These are phyloP conservation scores for Leucophenga varia DNA, from an alignment of 1,140 invertebrate genomes.

Conservation along the genomic window DNA sequence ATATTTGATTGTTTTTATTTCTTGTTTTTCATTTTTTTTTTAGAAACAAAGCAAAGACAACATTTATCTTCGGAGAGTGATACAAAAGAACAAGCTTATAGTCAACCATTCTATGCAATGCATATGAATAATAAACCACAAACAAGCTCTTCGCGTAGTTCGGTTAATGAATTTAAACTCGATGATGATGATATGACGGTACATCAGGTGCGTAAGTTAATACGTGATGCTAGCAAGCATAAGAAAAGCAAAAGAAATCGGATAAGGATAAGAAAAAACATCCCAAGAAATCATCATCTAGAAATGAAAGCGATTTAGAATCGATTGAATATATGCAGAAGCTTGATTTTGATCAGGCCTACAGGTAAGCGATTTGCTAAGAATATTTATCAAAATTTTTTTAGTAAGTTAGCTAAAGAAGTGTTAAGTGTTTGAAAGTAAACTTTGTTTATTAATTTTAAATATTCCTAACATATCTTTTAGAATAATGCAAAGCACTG, in stretches of 20 bases:
- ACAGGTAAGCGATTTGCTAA: constrained; percentile 61
- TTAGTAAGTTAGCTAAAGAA: too few species aligned
- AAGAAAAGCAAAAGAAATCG: constrained; percentile 70
- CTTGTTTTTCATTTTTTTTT: not conserved
- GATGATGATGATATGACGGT: constrained; percentile 80
- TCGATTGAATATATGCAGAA: constrained; percentile 49
- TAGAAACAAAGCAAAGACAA: constrained; percentile 26
- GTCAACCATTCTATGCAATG: constrained; percentile 59
- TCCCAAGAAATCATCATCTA: constrained; percentile 62
- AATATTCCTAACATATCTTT: too few species aligned
- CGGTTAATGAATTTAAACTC: constrained; percentile 61
- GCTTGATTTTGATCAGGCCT: constrained; percentile 67
- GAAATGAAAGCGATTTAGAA: constrained; percentile 58
- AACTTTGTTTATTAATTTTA: too few species aligned
- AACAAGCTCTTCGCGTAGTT: too few species aligned
- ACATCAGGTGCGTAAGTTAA: constrained; percentile 77
- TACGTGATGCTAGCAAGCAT: constrained; percentile 77
- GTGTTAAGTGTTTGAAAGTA: too few species aligned
- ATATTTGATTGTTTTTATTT: not conserved
- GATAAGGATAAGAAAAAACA: constrained; percentile 68
- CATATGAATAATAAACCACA: constrained; percentile 46
- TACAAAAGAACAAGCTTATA: constrained; percentile 63
- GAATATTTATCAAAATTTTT: constrained; percentile 14
- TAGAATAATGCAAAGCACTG: too few species aligned
- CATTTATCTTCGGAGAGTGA: too few species aligned